Evolutionary conservation across 2,797 vertebrate species (phyloP), one percentile per base, ranked within the genome.

Genomic region (Anisognathus igniventris): DNA sequence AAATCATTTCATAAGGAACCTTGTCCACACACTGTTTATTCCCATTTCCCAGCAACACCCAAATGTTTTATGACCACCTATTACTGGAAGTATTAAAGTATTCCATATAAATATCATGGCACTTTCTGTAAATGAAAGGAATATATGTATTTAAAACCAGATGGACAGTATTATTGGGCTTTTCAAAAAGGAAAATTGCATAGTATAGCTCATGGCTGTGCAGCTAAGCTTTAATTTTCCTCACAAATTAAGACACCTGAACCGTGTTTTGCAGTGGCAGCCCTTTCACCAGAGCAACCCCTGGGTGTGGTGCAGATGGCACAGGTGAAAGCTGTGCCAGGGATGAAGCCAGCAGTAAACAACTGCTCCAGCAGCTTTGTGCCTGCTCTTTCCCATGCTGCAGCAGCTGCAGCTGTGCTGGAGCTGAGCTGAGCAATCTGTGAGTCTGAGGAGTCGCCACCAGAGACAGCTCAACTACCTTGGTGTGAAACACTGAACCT

Each of bases 1-100:
- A 80, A 95, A 93, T 75, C 8, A 93, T 77, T 66, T 87, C 39
- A 47, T 44, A 79, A 82, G 23, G 45, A 94, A 71, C n/a, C n/a
- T 80, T 68, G 74, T 37, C 47, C 84, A 82, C 35, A 74, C n/a
- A 28, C 19, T 20, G 27, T 56, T 93, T 85, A 77, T 74, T 88
- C 54, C 33, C 14, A 75, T 78, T 94, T 93, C 80, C n/a, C 73
- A 84, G 58, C 53, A 90, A 47, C 31, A 83, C 42, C 61, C 67
- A 77, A 53, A 60, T 65, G 51, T 60, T 96, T 88, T 94, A 92
- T 81, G 75, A 73, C 14, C 47, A 56, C 21, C 66, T 86, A 77
- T 77, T 80, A 90, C 58, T 25, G 65, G 39, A 92, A 83, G 27
- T 12, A 87, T 87, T 87, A 37, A 93, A 85, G 12, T 40, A 60